These are phyloP conservation scores for Drosophila watanabei DNA, from an alignment of 1,140 invertebrate genomes.

Conservation along the genomic window DNA sequence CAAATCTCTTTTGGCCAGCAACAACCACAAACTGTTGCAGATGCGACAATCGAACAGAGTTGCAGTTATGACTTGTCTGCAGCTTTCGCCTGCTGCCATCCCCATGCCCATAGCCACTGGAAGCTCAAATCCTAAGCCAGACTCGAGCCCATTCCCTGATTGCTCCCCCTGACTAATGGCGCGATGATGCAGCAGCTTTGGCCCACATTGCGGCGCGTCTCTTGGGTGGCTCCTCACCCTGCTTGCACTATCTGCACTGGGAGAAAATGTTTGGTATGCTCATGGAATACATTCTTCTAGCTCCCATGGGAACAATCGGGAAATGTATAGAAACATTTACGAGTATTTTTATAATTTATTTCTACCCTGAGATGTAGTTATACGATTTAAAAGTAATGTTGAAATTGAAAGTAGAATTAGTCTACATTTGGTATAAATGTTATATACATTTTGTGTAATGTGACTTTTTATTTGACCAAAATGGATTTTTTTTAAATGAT, in stretches of 20 bases:
- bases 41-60: conserved; percentile 46
- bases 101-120: conserved; percentile 3
- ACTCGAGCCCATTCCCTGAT: conserved; percentile 25
- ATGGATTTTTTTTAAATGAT: too few relatives aligned
- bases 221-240: conserved; percentile 10
- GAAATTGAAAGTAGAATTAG: too few relatives aligned
- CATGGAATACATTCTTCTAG: background rate
- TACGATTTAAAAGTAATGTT: too few relatives aligned
- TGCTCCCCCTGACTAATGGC: conserved; percentile 30
- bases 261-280: background rate
- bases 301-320: too few relatives aligned
- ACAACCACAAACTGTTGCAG: conserved; percentile 33
- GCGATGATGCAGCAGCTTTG: conserved; percentile 60
- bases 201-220: conserved; percentile 36
- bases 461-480: too few relatives aligned
- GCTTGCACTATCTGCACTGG: background rate
- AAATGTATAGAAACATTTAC: too few relatives aligned
- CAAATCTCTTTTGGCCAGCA: conserved; percentile 24
- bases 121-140: conserved; percentile 6
- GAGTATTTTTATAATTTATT: too few relatives aligned
- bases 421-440: too few relatives aligned
- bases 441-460: too few relatives aligned
- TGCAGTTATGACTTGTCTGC: conserved; percentile 45
- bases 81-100: conserved; percentile 31
- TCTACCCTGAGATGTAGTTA: too few relatives aligned